Percentiles rank a stretch among this genome's conserved stretches.
These are phyloP conservation scores for Camponotus floridanus DNA, from an alignment of 1,140 invertebrate genomes.

Conservation along the genomic window DNA sequence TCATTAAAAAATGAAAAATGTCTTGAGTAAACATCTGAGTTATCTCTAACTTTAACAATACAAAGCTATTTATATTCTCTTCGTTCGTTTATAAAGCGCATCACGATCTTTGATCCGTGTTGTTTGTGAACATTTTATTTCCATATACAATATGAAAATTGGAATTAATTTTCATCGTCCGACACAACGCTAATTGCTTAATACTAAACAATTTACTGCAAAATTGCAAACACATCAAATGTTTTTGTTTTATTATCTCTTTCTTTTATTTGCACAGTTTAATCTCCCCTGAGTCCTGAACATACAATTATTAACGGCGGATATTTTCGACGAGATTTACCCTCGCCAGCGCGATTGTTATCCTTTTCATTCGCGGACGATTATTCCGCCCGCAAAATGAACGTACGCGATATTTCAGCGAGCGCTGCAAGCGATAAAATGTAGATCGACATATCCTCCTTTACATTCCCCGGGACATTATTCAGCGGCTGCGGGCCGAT, in stretches of 20 bases:
- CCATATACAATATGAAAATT: not conserved
- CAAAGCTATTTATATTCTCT: not conserved
- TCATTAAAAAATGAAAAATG: not conserved
- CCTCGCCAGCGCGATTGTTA: not conserved
- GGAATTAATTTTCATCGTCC: not conserved
- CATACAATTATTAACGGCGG: constrained; percentile 5
- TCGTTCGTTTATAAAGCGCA: not conserved
- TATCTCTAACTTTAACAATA: not conserved
- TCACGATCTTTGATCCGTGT: not conserved
- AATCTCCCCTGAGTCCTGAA: constrained; percentile 5
- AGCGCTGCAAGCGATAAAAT: constrained; percentile 40
- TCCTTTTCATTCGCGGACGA: not conserved
- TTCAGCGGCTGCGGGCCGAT: not conserved
- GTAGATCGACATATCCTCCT: constrained; percentile 25
- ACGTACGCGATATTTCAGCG: constrained; percentile 10
- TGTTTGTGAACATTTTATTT: not conserved
- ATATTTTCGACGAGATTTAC: constrained; percentile 1
- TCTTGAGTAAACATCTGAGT: not conserved
- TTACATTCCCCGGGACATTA: constrained; percentile 29
- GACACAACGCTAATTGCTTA: not conserved
- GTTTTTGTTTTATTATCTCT: constrained; percentile 16
- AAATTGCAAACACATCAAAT: not conserved
- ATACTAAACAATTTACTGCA: not conserved
- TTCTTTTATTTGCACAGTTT: constrained; percentile 9
- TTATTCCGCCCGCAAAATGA: constrained; percentile 21